These are phyloP conservation scores for Anagrus nilaparvatae DNA, from an alignment of 1,140 invertebrate species.

Conservation along the genomic window DNA sequence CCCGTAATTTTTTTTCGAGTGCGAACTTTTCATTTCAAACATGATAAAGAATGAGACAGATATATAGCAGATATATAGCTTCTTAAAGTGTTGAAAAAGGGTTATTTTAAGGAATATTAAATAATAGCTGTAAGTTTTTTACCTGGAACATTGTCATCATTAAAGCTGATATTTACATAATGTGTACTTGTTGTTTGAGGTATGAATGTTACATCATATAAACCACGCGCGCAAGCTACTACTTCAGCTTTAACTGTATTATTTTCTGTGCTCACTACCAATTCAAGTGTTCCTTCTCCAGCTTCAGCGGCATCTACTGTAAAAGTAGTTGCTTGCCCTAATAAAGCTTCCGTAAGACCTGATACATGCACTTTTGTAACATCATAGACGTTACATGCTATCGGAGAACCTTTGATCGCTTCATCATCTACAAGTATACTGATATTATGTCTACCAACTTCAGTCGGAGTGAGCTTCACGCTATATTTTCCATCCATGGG, in stretches of 20 bases:
- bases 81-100: no score
- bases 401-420: constrained; percentile 81
- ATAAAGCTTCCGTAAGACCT: constrained; percentile 37
- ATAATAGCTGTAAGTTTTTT: not conserved
- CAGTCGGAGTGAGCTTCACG: constrained; percentile 68
- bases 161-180: constrained; percentile 93
- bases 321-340: constrained; percentile 79
- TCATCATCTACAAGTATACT: constrained; percentile 70
- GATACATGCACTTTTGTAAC: constrained; percentile 59
- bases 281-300: constrained; percentile 88
- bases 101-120: not conserved
- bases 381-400: constrained; percentile 87
- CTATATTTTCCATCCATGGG: constrained; percentile 56
- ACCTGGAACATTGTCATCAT: constrained; percentile 83
- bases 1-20: no score
- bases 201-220: constrained; percentile 95
- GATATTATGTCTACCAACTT: constrained; percentile 79
- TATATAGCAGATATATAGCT: no score
- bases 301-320: constrained; percentile 92
- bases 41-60: no score
- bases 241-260: constrained; percentile 81
- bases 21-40: no score
- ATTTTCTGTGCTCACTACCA: constrained; percentile 85
- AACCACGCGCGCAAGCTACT: constrained; percentile 76
- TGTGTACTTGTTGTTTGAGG: constrained; percentile 83